These are phyloP conservation scores for Ectemnius continuus DNA, from an alignment of 2,888 invertebrate species.

Conservation along the genomic window DNA sequence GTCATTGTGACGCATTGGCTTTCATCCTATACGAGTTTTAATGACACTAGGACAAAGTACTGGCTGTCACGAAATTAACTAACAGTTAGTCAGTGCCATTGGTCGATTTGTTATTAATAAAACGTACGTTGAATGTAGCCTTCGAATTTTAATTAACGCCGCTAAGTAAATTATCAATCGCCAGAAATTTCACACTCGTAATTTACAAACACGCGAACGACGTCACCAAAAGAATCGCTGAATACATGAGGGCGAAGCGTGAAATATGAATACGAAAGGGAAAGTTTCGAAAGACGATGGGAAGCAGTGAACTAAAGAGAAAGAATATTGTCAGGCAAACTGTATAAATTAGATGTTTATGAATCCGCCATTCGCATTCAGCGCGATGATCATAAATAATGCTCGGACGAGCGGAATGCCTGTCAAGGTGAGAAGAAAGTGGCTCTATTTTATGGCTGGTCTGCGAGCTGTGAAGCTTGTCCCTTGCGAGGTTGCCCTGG, in stretches of 20 bases:
- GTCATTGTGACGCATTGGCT: too few relatives aligned
- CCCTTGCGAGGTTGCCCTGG: slow-evolving; percentile 9
- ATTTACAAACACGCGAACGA: background rate
- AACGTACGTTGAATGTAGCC: too few relatives aligned
- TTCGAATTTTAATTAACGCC: too few relatives aligned
- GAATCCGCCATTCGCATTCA: slow-evolving; percentile 59
- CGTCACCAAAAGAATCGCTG: background rate
- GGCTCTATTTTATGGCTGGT: slow-evolving; percentile 27
- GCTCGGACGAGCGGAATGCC: slow-evolving; percentile 34
- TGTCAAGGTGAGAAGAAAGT: slow-evolving; percentile 43
- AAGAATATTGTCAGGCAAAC: background rate
- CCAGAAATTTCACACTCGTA: too few relatives aligned
- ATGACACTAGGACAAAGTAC: too few relatives aligned
- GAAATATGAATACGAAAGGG: slow-evolving; percentile 15
- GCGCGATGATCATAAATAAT: slow-evolving; percentile 62
- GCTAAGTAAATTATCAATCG: too few relatives aligned
- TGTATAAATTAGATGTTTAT: slow-evolving; percentile 69
- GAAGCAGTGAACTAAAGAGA: too few relatives aligned
- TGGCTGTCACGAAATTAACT: background rate
- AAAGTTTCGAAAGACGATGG: slow-evolving; percentile 8
- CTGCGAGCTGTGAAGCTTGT: slow-evolving; percentile 7
- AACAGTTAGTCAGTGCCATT: too few relatives aligned
- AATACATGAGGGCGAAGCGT: background rate
- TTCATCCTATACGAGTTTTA: too few relatives aligned
- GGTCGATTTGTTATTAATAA: too few relatives aligned